phyloP scores from a whole-genome alignment of 2,888 invertebrate genomes.

The Ceratothoa steindachneri region DNA sequence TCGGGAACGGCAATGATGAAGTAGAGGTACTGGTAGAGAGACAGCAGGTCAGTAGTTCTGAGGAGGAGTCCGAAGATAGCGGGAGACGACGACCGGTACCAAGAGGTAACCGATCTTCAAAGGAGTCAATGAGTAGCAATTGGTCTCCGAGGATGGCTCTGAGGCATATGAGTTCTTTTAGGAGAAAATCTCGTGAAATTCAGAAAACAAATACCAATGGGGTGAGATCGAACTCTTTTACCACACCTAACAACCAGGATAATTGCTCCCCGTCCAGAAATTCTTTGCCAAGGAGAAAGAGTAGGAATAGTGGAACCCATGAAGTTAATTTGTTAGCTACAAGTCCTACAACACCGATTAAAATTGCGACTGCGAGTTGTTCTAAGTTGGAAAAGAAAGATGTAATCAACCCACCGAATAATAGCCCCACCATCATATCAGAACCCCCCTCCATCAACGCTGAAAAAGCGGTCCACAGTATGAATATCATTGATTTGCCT shows the following conservation, averaged over 20 bases:
- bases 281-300: constrained; percentile 17
- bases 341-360: background rate
- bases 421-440: constrained; percentile 23
- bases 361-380: background rate
- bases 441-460: background rate
- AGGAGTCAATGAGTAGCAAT: background rate
- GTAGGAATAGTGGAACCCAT: background rate
- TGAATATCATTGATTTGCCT: background rate
- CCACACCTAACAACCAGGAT: constrained; percentile 11
- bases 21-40: too few species aligned
- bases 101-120: background rate
- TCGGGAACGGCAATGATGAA: too few species aligned
- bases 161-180: background rate
- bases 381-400: background rate
- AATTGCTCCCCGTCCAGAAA: constrained; percentile 26
- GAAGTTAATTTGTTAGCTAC: background rate
- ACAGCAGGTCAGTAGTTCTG: background rate
- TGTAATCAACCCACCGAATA: constrained; percentile 7
- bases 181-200: background rate
- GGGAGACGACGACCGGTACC: background rate
- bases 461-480: background rate
- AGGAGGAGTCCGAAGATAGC: background rate
- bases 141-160: background rate
- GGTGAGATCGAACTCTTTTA: constrained; percentile 1
- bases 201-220: constrained; percentile 5